Conservation (phyloP, 2,888 invertebrate species). For the Beris morrisii region DNA sequence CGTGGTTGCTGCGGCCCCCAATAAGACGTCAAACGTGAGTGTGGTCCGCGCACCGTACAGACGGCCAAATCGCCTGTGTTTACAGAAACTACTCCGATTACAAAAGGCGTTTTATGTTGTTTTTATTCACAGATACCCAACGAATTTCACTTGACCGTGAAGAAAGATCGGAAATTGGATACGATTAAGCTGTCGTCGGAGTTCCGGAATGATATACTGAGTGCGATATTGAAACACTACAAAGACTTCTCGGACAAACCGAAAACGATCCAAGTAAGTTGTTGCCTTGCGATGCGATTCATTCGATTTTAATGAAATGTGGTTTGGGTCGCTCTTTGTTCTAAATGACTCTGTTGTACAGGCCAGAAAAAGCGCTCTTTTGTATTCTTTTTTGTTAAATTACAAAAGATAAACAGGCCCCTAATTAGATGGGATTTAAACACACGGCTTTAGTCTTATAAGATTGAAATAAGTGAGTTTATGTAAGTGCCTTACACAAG, state of each 20-base stretch:
- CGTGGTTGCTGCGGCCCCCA: conserved; percentile 71
- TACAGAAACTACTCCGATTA: background rate
- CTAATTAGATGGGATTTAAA: no score
- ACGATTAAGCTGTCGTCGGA: conserved; percentile 97
- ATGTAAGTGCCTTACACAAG: no score
- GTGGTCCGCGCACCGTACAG: no score
- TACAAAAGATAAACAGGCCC: no score
- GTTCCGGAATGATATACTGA: conserved; percentile 87
- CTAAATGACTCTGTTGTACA: no score
- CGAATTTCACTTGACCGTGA: conserved; percentile 82
- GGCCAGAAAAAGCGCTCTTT: no score
- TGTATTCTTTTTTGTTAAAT: no score
- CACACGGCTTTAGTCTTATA: no score
- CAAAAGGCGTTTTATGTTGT: background rate
- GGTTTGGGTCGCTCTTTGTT: no score
- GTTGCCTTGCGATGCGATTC: background rate
- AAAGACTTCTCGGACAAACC: conserved; percentile 79
- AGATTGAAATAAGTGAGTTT: no score
- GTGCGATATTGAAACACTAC: conserved; percentile 83
- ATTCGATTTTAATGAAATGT: background rate
- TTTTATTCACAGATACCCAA: conserved; percentile 54
- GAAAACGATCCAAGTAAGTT: conserved; percentile 71
- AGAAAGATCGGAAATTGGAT: conserved; percentile 88
- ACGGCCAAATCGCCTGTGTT: no score
- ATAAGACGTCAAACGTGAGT: conserved; percentile 59